phyloP scores from a whole-genome alignment of 2,797 vertebrate species.

The Mico argentatus region DNA sequence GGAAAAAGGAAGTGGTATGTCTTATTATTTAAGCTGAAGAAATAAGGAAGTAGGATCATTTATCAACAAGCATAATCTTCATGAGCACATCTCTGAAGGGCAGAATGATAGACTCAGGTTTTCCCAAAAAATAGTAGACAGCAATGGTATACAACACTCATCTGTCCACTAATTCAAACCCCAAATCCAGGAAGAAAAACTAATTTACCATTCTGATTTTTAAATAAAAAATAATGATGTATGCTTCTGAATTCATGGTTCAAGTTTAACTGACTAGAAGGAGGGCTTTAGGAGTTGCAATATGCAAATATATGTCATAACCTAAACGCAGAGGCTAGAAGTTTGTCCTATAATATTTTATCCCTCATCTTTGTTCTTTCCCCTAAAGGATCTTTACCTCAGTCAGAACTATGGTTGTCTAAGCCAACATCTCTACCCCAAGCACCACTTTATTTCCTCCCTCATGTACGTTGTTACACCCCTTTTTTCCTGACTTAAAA shows the following conservation, averaged over 20 bases:
- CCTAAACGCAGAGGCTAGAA: neutral
- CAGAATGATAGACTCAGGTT: neutral
- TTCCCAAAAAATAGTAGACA: neutral
- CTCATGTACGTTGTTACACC: neutral
- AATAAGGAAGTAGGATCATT: slow-evolving; percentile 37
- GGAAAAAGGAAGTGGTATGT: slow-evolving; percentile 39
- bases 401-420: neutral
- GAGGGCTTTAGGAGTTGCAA: neutral
- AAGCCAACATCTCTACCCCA: neutral
- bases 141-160: neutral
- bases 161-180: neutral
- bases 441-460: neutral
- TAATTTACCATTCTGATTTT: neutral
- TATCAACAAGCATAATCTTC: slow-evolving; percentile 38
- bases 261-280: slow-evolving; percentile 18
- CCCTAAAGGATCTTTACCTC: neutral
- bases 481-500: slow-evolving; percentile 29
- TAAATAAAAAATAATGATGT: neutral
- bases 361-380: neutral
- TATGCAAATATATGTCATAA: slow-evolving; percentile 13
- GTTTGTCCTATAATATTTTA: neutral
- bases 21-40: slow-evolving; percentile 45
- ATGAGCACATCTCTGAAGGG: neutral
- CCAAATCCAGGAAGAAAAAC: slow-evolving; percentile 20
- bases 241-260: neutral